phyloP scores from a whole-genome alignment of 2,797 vertebrate genomes.

The Clangula hyemalis region DNA sequence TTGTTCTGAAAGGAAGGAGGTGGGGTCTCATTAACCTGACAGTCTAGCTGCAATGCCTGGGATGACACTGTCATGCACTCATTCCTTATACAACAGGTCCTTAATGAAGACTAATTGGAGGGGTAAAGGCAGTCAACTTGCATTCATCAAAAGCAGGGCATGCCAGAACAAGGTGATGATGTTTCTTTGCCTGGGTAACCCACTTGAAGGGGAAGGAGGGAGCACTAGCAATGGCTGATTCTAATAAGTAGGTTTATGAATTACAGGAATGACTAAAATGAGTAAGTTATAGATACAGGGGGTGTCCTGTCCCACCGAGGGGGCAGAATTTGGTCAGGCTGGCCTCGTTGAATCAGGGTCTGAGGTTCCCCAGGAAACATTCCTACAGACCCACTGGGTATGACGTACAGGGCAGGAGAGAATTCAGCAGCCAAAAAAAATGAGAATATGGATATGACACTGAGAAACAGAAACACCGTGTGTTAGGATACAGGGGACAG shows the following conservation, averaged over 20 bases:
- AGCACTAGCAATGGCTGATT: background rate
- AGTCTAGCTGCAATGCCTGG: background rate
- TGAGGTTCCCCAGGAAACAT: background rate
- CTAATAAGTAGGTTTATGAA: background rate
- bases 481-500: background rate
- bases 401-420: background rate
- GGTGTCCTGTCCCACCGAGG: background rate
- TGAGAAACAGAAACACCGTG: background rate
- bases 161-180: background rate
- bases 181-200: background rate
- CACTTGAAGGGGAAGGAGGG: background rate
- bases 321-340: background rate
- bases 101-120: background rate
- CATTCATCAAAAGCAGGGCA: background rate
- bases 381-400: background rate
- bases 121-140: background rate
- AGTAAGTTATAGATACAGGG: background rate
- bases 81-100: background rate
- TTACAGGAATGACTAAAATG: background rate
- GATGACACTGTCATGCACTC: background rate
- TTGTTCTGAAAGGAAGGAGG: background rate
- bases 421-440: background rate
- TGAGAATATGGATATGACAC: background rate
- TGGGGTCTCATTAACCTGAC: background rate
- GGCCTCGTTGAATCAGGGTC: background rate